Evolutionary conservation across 2,113 vertebrate species (phyloP), one percentile per base, ranked within the genome.

Genomic region (Anas platyrhynchos): DNA sequence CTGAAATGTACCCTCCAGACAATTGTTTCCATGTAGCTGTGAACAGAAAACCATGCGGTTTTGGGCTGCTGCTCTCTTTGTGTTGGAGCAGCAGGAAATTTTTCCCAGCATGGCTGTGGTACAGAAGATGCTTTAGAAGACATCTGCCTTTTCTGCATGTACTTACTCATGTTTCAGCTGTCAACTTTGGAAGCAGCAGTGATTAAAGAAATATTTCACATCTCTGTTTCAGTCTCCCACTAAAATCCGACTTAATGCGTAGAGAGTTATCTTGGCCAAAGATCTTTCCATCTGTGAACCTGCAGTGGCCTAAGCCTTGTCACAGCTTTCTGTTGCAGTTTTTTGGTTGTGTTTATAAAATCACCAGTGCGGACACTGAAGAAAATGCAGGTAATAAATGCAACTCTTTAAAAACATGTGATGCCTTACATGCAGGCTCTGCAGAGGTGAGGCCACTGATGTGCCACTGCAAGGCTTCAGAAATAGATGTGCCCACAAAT

Each of bases 401-500:
- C 11, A 41, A 22, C 27, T 46, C 4, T 22, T 56, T 25, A 15
- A 58, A 48, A 26, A 4, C n/a, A 16, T 31, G 1, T 7, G 0
- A 0, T 23, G 67, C 50, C 48, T 86, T 14, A 4, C 11, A 4
- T 23, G 3, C 12, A 4, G 69, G 61, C 29, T 67, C 52, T 52
- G 71, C 58, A 43, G 58, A 46, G 21, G 3, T 25, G 71, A 65
- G 44, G 66, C 55, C 9, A 1, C 3, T 14, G 44, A 32, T 13
- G 25, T 50, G 55, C 25, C 10, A 3, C 79, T 41, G 38, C 46
- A 68, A 31, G 68, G 71, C 38, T 62, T 65, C 12, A 9, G 31
- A 71, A 50, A 0, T 12, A 41, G 16, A 41, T 8, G 29, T 54
- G 61, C 21, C 34, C 3, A 0, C 16, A 13, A 16, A 1, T 5